phyloP scores from a whole-genome alignment of 2,113 vertebrate genomes.

The Seriola rivoliana region DNA sequence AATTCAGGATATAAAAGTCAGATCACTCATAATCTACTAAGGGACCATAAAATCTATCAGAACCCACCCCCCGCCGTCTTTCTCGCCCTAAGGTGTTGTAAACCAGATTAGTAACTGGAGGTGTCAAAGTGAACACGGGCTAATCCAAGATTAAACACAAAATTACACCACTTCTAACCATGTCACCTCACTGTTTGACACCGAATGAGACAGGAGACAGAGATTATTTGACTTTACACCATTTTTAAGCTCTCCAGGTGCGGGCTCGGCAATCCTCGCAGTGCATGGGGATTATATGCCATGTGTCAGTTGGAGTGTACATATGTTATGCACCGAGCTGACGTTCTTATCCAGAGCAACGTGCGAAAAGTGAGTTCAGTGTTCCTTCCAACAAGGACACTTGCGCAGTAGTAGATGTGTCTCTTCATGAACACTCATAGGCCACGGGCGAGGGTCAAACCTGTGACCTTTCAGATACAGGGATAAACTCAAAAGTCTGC shows the following conservation, averaged over 20 bases:
- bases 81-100: conserved; percentile 64
- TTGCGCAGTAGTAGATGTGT: background rate
- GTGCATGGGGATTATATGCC: conserved; percentile 67
- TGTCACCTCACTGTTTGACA: conserved; percentile 65
- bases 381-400: conserved; percentile 35
- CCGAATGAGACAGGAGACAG: conserved; percentile 61
- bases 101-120: conserved; percentile 74
- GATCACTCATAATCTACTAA: conserved; percentile 65
- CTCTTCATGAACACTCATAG: conserved; percentile 1
- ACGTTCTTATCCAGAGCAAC: conserved; percentile 37
- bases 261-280: conserved; percentile 50
- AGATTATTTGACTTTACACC: conserved; percentile 73
- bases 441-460: background rate
- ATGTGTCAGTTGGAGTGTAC: conserved; percentile 50
- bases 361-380: conserved; percentile 7
- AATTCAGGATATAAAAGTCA: conserved; percentile 52
- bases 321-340: conserved; percentile 26
- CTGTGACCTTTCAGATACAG: conserved; percentile 21
- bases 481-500: background rate
- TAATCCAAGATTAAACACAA: conserved; percentile 80
- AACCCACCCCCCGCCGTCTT: conserved; percentile 8
- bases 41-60: conserved; percentile 59
- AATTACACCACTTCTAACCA: conserved; percentile 72
- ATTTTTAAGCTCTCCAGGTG: conserved; percentile 78
- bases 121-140: conserved; percentile 76